Percentiles rank a stretch among this genome's conserved stretches.
These are phyloP conservation scores for Dolichotis patagonum DNA, from an alignment of 2,113 vertebrate species.

Conservation along the genomic window DNA sequence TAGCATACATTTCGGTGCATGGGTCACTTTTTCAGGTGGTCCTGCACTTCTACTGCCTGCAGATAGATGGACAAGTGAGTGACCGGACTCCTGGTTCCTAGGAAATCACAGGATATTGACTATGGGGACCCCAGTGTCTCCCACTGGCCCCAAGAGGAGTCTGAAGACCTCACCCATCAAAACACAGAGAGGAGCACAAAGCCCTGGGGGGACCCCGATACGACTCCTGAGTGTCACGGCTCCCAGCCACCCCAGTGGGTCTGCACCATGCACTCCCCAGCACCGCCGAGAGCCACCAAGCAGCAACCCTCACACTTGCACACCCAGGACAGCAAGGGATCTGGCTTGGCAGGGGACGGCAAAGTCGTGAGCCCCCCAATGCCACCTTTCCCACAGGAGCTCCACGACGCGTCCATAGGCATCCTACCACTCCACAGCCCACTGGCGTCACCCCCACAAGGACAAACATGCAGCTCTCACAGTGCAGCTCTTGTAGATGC, in stretches of 20 bases:
- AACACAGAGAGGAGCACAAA: neutral
- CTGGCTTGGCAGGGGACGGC: fast-evolving
- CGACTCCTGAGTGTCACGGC: neutral
- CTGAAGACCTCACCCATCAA: neutral
- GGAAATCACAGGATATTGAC: neutral
- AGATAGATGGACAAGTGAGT: neutral
- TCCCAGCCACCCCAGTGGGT: neutral
- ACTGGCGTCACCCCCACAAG: neutral
- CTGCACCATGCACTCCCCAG: neutral
- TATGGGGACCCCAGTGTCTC: neutral
- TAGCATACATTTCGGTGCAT: neutral
- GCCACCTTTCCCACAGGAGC: conserved; percentile 31
- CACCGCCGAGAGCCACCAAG: neutral
- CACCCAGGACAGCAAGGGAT: neutral
- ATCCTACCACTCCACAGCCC: neutral
- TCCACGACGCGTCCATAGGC: neutral
- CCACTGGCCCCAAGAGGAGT: neutral
- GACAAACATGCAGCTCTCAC: no score
- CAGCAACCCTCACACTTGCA: neutral
- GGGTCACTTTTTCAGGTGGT: neutral
- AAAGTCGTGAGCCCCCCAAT: neutral
- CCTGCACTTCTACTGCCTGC: neutral
- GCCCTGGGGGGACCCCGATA: neutral
- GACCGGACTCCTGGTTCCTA: neutral
- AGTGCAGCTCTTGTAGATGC: neutral